Percentiles rank a stretch among this genome's conserved stretches.
Evolutionary conservation across 2,113 vertebrate species (phyloP).

Genomic region (Stigmatopora argus): DNA sequence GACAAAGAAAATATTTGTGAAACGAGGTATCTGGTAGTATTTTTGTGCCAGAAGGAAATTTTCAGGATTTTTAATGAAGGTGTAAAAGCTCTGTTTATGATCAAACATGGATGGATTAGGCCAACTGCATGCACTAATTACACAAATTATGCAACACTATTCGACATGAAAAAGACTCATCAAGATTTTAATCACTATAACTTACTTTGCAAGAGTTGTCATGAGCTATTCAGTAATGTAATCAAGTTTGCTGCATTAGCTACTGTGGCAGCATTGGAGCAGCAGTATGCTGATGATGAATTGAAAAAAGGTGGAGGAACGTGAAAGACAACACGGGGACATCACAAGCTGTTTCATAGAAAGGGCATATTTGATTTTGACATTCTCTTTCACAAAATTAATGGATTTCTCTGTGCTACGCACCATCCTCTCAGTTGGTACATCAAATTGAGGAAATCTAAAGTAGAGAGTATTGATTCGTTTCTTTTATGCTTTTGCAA

Average conservation of each 20-base stretch:
- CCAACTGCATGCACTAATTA: too few relatives aligned
- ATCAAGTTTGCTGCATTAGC: neutral
- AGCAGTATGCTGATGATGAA: neutral
- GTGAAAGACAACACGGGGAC: neutral
- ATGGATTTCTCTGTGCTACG: neutral
- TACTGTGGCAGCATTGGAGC: neutral
- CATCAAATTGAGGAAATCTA: neutral
- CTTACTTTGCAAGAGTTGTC: too few relatives aligned
- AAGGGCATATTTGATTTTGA: neutral
- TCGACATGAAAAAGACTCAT: too few relatives aligned
- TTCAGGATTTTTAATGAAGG: too few relatives aligned
- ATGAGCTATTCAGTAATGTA: neutral
- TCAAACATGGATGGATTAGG: too few relatives aligned
- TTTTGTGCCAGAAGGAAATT: too few relatives aligned
- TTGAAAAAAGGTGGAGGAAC: neutral
- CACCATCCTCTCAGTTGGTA: neutral
- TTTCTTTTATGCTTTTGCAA: neutral
- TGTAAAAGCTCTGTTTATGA: too few relatives aligned
- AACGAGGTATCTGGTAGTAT: too few relatives aligned
- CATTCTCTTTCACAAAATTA: neutral
- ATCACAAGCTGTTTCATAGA: neutral
- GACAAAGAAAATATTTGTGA: too few relatives aligned
- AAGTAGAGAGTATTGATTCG: neutral
- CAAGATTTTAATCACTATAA: too few relatives aligned
- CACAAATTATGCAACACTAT: too few relatives aligned